Conservation (phyloP, 2,113 vertebrate species). For the Felis catus region DNA sequence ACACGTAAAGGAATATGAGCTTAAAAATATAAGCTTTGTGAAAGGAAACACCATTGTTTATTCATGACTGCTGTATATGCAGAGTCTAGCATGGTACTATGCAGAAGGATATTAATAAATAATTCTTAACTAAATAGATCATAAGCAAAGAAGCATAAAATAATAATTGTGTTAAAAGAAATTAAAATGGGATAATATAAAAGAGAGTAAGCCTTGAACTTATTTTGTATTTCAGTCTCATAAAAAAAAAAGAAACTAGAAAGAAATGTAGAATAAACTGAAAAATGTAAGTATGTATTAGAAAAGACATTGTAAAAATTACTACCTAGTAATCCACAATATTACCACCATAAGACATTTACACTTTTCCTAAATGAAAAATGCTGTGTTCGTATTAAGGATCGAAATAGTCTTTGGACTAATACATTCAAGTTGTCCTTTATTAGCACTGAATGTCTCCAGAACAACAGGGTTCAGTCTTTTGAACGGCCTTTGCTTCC, state of each 20-base stretch:
- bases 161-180: not conserved
- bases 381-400: not conserved
- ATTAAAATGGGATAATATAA: not conserved
- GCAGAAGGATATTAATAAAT: not conserved
- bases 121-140: not conserved
- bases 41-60: not conserved
- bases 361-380: not conserved
- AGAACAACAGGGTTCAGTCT: not conserved
- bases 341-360: not conserved
- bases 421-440: not conserved
- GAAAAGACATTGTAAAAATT: not conserved
- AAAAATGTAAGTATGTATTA: not conserved
- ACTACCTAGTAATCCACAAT: not conserved
- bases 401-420: not conserved
- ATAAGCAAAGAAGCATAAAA: not conserved
- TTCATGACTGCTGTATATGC: not conserved
- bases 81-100: not conserved
- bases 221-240: not conserved
- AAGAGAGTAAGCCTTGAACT: not conserved
- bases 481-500: not conserved
- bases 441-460: not conserved
- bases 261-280: not conserved
- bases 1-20: not conserved
- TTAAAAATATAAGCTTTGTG: not conserved
- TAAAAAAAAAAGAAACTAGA: not conserved